A percentile compares a stretch with the other conserved stretches of the same genome.
Evolutionary conservation across 2,888 invertebrate genomes (phyloP).

Genomic region (Adelognathus sp.): DNA sequence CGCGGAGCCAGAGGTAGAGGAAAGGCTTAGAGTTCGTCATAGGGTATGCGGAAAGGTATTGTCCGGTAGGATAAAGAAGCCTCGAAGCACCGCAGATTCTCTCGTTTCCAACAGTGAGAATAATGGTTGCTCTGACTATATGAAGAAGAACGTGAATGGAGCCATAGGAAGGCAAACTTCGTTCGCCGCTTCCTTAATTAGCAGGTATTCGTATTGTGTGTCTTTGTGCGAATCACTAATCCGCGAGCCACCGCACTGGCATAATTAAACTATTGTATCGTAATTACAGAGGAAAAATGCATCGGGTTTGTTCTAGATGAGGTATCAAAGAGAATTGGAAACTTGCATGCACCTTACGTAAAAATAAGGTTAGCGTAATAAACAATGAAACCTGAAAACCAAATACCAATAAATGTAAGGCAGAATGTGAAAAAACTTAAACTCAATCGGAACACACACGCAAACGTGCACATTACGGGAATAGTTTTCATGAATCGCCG

Average conservation of each 20-base stretch:
- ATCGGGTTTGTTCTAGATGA: background rate
- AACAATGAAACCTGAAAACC: too few relatives aligned
- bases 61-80: background rate
- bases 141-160: background rate
- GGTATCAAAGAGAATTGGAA: background rate
- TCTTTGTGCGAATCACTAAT: background rate
- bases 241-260: background rate
- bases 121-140: conserved; percentile 6
- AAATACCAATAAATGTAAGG: too few relatives aligned
- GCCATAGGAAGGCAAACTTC: background rate
- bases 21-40: background rate
- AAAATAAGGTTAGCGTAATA: too few relatives aligned
- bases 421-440: too few relatives aligned
- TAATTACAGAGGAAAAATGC: conserved; percentile 16
- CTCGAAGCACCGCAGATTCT: background rate
- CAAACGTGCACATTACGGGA: too few relatives aligned
- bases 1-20: background rate
- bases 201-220: conserved; percentile 4
- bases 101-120: background rate
- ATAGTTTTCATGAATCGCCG: too few relatives aligned
- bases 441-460: too few relatives aligned
- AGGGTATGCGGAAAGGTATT: background rate
- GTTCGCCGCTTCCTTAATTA: conserved; percentile 14
- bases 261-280: conserved; percentile 36
- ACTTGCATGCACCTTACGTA: too few relatives aligned